Percentiles rank a stretch among this genome's conserved stretches.
Evolutionary conservation across 2,888 invertebrate species (phyloP).

Genomic region (Pachycephus smyrnensis): DNA sequence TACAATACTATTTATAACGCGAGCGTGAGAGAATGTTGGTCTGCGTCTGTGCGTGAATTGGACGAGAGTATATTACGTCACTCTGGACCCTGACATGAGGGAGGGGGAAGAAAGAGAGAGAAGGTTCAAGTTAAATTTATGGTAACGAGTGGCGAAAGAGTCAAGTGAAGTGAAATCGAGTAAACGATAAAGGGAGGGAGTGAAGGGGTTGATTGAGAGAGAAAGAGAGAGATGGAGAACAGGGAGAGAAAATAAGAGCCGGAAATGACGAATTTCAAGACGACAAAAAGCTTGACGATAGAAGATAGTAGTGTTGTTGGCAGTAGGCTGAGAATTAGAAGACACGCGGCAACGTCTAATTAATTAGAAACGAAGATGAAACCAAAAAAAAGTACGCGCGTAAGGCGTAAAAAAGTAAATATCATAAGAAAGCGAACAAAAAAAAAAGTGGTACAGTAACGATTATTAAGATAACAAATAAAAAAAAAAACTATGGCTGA

Average conservation of each 20-base stretch:
- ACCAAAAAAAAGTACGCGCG: constrained; percentile 24
- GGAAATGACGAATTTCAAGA: constrained; percentile 35
- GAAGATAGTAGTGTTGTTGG: constrained; percentile 44
- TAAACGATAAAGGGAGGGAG: constrained; percentile 11
- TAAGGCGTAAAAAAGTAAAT: constrained; percentile 35
- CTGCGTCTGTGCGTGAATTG: background rate
- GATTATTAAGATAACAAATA: constrained; percentile 17
- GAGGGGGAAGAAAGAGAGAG: too few relatives aligned
- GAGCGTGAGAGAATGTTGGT: background rate
- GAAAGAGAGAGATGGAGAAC: constrained; percentile 9
- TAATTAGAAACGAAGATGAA: constrained; percentile 50
- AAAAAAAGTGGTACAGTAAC: constrained; percentile 56
- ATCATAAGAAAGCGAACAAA: constrained; percentile 50
- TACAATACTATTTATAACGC: constrained; percentile 60
- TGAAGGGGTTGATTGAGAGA: constrained; percentile 16
- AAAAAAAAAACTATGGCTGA: constrained; percentile 53
- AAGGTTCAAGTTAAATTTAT: background rate
- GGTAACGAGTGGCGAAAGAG: background rate
- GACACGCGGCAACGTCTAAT: constrained; percentile 59
- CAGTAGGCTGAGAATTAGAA: constrained; percentile 61
- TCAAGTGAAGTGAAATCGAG: constrained; percentile 32
- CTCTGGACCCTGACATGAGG: background rate
- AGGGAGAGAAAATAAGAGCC: constrained; percentile 25
- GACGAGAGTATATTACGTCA: background rate
- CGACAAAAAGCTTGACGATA: background rate